These are phyloP conservation scores for Halichoeres trimaculatus DNA, from an alignment of 2,113 vertebrate species.

Conservation along the genomic window DNA sequence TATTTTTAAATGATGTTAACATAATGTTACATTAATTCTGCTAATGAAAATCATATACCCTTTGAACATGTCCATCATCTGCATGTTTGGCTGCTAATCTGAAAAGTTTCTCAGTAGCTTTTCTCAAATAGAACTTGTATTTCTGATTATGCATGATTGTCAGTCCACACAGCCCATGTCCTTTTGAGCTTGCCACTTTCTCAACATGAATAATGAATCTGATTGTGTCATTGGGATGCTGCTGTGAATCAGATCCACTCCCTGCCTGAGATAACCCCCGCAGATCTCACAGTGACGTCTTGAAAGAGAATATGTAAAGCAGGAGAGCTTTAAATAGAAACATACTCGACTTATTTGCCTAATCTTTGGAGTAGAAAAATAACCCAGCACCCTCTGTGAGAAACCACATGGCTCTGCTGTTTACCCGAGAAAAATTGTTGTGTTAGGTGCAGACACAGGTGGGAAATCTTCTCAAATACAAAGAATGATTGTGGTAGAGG, in stretches of 20 bases:
- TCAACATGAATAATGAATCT: slow-evolving; percentile 13
- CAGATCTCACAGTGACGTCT: slow-evolving; percentile 9
- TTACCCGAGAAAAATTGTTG: slow-evolving; percentile 15
- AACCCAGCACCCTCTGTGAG: neutral
- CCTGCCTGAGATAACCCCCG: slow-evolving; percentile 15
- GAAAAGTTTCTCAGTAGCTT: neutral
- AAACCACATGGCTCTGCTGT: neutral
- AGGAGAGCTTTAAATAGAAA: neutral
- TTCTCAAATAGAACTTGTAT: no score
- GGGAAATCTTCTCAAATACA: slow-evolving; percentile 31
- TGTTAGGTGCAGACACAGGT: slow-evolving; percentile 5
- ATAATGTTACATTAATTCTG: neutral
- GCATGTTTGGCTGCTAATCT: neutral
- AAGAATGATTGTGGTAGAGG: slow-evolving; percentile 20
- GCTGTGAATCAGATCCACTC: slow-evolving; percentile 1
- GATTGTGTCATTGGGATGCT: neutral
- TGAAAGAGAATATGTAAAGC: slow-evolving; percentile 5
- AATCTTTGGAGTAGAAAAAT: neutral
- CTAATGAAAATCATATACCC: neutral
- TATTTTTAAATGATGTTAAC: no score
- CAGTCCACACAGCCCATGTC: neutral
- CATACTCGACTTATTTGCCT: neutral
- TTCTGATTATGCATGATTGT: neutral
- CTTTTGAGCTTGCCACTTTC: neutral
- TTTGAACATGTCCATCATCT: neutral